Evolutionary conservation across 2,797 vertebrate genomes (phyloP), one percentile per base, ranked within the genome.

Genomic region (Peromyscus aztecus): DNA sequence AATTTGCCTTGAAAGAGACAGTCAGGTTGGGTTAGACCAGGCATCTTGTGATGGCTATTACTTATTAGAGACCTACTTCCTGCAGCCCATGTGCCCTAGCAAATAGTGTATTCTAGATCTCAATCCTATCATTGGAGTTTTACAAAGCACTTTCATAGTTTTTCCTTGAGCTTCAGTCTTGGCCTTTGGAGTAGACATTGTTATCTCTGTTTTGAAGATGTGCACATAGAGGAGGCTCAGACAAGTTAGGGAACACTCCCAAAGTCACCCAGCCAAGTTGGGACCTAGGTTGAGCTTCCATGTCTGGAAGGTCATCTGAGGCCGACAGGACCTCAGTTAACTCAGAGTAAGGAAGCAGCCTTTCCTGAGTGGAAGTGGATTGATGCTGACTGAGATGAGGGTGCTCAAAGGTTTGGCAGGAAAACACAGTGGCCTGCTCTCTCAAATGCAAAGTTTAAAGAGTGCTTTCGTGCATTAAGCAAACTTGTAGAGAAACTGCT

Each of bases 71-170:
- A 55, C 14, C 63, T 27, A 6, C 69, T 95, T 52, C 69, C 29
- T 46, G 59, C 4, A 57, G 89, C 52, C 40, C 2, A 0, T 2
- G 9, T 31, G 46, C 52, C 57, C 46, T n/a, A 43, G 13, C 0
- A 6, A 23, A 17, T 13, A 82, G 13, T 90, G 57, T 6, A 12
- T 13, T 59, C 37, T 19, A 81, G 94, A 75, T 82, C 71, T 92
- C 6, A 4, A 29, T 37, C 37, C 52, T 17, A 2, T 80, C 0
- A 0, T 0, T 63, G 1, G 29, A 63, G 2, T 43, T 61, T 43
- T 34, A 46, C 10, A 57, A 10, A 81, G 84, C 34, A 40, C 67
- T 61, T 80, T 46, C n/a, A 0, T 49, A 17, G 1, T 12, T 34
- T 75, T 57, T 31, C 76, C 71, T 29, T 4, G 71, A 4, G n/a